These are phyloP conservation scores for Oryzias melastigma DNA, from an alignment of 2,113 vertebrate genomes.

Conservation along the genomic window DNA sequence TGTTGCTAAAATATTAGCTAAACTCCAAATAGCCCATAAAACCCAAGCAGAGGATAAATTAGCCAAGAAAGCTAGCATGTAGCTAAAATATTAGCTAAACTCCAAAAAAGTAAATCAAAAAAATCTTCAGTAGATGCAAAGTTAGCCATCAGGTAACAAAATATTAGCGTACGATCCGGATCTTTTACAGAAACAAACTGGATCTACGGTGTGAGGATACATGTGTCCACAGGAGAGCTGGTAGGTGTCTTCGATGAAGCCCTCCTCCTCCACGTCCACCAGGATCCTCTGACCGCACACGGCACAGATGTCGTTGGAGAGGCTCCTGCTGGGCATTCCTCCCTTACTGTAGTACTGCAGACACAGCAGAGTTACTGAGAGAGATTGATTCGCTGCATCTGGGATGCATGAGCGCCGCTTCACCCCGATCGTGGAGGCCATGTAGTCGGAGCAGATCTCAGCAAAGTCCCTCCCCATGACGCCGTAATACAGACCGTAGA, in stretches of 20 bases:
- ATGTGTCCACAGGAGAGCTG: constrained; percentile 81
- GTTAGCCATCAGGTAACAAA: too few species aligned
- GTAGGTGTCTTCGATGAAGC: constrained; percentile 80
- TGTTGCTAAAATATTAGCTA: too few species aligned
- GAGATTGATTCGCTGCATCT: neutral
- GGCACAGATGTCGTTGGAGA: constrained; percentile 65
- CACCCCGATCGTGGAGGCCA: constrained; percentile 74
- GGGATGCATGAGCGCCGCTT: neutral
- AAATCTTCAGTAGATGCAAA: too few species aligned
- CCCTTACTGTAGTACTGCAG: constrained; percentile 76
- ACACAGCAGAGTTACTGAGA: neutral
- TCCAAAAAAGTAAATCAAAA: too few species aligned
- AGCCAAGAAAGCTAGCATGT: too few species aligned
- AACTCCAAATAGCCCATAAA: too few species aligned
- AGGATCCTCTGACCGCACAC: constrained; percentile 78
- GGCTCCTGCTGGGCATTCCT: constrained; percentile 72
- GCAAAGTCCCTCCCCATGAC: constrained; percentile 75
- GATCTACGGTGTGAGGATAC: constrained; percentile 56
- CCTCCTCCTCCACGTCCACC: constrained; percentile 78
- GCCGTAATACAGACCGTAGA: constrained; percentile 75
- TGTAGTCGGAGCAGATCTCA: constrained; percentile 78
- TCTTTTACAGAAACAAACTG: neutral
- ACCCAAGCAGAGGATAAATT: too few species aligned
- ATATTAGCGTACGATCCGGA: too few species aligned
- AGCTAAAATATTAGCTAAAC: too few species aligned